A percentile compares a stretch with the other conserved stretches of the same genome.
Evolutionary conservation across 2,888 invertebrate species (phyloP).

Genomic region (Eulithis prunata): DNA sequence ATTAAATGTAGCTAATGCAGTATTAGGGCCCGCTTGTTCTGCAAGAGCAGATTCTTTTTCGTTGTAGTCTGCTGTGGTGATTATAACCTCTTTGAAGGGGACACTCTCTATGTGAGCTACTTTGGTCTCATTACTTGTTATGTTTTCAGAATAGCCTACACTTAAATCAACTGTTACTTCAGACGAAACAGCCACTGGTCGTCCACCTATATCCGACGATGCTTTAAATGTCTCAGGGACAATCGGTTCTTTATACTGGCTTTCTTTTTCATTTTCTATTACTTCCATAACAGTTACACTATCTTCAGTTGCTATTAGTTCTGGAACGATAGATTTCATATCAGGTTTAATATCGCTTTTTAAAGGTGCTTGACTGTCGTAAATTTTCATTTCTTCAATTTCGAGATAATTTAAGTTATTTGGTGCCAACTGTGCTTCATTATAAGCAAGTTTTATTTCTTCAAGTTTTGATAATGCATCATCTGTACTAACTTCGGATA

Average conservation of each 20-base stretch:
- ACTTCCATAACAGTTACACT: constrained; percentile 65
- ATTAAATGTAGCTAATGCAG: constrained; percentile 52
- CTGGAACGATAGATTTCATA: constrained; percentile 58
- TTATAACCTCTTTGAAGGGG: constrained; percentile 80
- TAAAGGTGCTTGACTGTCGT: constrained; percentile 73
- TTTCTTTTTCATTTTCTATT: constrained; percentile 71
- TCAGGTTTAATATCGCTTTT: constrained; percentile 51
- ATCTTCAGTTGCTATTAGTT: constrained; percentile 59
- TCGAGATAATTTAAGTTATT: constrained; percentile 62
- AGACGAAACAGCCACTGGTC: constrained; percentile 79
- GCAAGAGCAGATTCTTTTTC: constrained; percentile 82
- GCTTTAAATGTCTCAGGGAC: constrained; percentile 62
- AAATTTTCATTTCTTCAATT: constrained; percentile 69
- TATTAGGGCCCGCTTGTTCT: constrained; percentile 44
- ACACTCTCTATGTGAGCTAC: constrained; percentile 81
- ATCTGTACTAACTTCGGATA: constrained; percentile 74
- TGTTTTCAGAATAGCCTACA: constrained; percentile 53
- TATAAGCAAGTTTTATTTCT: constrained; percentile 52
- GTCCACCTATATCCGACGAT: constrained; percentile 70
- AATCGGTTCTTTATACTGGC: constrained; percentile 45
- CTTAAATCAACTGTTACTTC: constrained; percentile 76
- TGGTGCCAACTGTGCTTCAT: constrained; percentile 66
- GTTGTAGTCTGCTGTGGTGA: constrained; percentile 79
- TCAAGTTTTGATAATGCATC: constrained; percentile 60
- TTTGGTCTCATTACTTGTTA: constrained; percentile 41